phyloP scores from a whole-genome alignment of 2,113 vertebrate species.

The Arothron firmamentum region DNA sequence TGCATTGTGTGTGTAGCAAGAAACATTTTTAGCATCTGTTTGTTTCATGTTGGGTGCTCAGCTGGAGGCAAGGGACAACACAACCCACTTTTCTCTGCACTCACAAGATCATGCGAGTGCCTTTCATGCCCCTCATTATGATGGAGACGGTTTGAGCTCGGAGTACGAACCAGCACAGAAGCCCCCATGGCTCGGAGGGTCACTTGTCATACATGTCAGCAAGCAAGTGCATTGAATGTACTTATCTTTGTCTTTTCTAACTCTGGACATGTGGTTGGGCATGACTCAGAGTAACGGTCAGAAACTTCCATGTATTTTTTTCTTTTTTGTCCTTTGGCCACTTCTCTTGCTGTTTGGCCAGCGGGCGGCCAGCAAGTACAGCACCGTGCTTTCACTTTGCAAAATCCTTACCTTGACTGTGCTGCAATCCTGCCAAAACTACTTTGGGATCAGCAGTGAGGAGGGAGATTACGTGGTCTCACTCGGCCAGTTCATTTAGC shows the following conservation, averaged over 20 bases:
- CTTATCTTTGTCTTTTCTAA: conserved; percentile 12
- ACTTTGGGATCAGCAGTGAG: conserved; percentile 34
- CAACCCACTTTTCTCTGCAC: not conserved
- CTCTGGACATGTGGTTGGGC: conserved; percentile 8
- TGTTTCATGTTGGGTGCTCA: conserved; percentile 1
- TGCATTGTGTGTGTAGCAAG: not conserved
- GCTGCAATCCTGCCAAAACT: conserved; percentile 43
- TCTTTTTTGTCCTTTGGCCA: conserved; percentile 6
- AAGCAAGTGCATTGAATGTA: conserved; percentile 5
- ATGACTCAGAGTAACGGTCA: conserved; percentile 2
- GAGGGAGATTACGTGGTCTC: conserved; percentile 41
- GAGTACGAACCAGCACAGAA: conserved; percentile 28
- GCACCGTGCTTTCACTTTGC: conserved; percentile 26
- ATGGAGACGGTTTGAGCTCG: conserved; percentile 16
- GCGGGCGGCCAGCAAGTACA: conserved; percentile 8
- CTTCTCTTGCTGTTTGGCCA: conserved; percentile 19
- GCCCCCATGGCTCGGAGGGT: conserved; percentile 2
- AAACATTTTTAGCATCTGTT: conserved; percentile 15
- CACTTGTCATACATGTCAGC: conserved; percentile 19
- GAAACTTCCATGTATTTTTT: conserved; percentile 28
- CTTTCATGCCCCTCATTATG: conserved; percentile 28
- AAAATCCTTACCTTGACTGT: conserved; percentile 31
- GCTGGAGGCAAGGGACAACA: conserved; percentile 19
- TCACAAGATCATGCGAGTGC: conserved; percentile 9
- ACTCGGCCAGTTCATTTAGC: not conserved